These are phyloP conservation scores for Dasyprocta punctata DNA, from an alignment of 2,113 vertebrate genomes.

Conservation along the genomic window DNA sequence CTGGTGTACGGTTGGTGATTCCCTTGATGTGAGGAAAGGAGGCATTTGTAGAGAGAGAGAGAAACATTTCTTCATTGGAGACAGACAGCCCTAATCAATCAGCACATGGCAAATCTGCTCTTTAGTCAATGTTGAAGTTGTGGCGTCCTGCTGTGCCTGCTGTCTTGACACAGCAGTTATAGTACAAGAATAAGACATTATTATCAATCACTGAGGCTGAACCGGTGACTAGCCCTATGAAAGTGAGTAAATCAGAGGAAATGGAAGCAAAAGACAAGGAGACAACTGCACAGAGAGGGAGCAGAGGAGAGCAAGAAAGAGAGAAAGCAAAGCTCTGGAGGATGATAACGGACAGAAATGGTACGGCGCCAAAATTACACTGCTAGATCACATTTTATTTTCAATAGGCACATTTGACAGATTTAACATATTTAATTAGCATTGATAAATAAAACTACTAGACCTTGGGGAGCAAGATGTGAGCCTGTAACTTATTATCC, in stretches of 20 bases:
- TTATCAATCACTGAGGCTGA: conserved; percentile 65
- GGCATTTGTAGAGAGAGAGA: not conserved
- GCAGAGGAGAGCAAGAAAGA: not conserved
- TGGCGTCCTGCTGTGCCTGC: conserved; percentile 45
- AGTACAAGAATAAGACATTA: conserved; percentile 64
- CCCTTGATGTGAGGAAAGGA: not conserved
- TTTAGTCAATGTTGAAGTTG: conserved; percentile 36
- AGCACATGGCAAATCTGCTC: conserved; percentile 54
- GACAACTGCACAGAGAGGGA: not conserved
- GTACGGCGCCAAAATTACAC: not conserved
- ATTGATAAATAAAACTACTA: conserved; percentile 42
- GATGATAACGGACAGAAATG: not conserved
- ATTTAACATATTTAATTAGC: conserved; percentile 34
- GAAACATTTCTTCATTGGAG: not conserved
- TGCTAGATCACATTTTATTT: conserved; percentile 38
- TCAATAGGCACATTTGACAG: conserved; percentile 1
- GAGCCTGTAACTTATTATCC: not conserved
- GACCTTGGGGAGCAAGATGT: not conserved
- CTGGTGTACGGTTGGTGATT: not conserved
- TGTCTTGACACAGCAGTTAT: conserved; percentile 63
- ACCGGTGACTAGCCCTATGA: not conserved
- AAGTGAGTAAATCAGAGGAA: conserved; percentile 67
- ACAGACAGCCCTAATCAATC: conserved; percentile 40
- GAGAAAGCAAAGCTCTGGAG: not conserved
- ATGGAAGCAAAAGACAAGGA: not conserved